phyloP scores from a whole-genome alignment of 2,113 vertebrate species.

The Malurus alboscapulatus region DNA sequence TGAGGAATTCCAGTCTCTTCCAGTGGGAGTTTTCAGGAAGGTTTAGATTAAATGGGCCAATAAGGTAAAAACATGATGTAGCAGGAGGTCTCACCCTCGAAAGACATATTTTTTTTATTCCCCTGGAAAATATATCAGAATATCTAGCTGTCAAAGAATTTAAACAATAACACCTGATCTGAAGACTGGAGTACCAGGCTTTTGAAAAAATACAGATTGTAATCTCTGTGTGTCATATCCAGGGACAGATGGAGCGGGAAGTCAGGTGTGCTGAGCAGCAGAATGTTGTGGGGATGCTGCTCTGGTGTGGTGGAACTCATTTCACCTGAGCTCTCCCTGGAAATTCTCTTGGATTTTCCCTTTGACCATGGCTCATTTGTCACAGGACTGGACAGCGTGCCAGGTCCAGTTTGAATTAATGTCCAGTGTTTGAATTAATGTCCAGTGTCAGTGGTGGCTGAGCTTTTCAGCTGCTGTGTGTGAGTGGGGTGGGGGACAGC shows the following conservation, averaged over 20 bases:
- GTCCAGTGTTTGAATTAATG: neutral
- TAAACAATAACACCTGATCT: slow-evolving; percentile 34
- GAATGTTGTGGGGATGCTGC: neutral
- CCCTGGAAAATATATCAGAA: neutral
- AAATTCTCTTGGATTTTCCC: neutral
- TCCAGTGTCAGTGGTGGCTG: neutral
- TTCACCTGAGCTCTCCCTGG: neutral
- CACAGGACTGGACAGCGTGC: neutral
- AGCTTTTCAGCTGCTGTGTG: neutral
- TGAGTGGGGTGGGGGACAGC: neutral
- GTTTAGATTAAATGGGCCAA: slow-evolving; percentile 68
- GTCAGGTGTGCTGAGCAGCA: neutral
- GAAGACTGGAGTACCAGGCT: neutral
- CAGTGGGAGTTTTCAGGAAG: slow-evolving; percentile 71
- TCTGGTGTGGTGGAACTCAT: neutral
- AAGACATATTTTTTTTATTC: neutral
- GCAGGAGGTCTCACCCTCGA: slow-evolving; percentile 21
- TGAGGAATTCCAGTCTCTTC: slow-evolving; percentile 64
- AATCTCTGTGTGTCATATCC: neutral
- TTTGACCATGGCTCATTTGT: neutral
- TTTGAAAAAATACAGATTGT: slow-evolving; percentile 16
- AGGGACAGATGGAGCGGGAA: neutral
- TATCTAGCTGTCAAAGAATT: slow-evolving; percentile 61
- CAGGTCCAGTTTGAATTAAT: neutral
- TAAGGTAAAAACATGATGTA: slow-evolving; percentile 52